These are phyloP conservation scores for Amazona guildingii DNA, from an alignment of 2,113 vertebrate species.

Conservation along the genomic window DNA sequence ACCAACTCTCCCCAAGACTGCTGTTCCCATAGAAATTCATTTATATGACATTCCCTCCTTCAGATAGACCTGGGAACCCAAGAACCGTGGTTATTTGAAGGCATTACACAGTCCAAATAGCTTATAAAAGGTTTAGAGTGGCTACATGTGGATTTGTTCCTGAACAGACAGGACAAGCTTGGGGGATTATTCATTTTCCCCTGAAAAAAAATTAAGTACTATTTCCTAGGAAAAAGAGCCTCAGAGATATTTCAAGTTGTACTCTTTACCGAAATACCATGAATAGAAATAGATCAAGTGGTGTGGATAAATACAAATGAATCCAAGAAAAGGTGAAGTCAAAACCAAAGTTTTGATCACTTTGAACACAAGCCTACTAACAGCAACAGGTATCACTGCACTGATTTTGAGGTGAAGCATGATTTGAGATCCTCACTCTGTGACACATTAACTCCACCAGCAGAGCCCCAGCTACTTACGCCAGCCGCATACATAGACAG, in stretches of 20 bases:
- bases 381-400: neutral
- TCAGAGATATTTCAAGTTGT: neutral
- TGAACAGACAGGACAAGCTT: neutral
- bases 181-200: neutral
- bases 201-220: neutral
- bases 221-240: neutral
- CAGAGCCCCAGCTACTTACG: neutral
- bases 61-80: neutral
- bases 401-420: neutral
- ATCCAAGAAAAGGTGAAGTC: neutral
- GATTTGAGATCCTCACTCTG: neutral
- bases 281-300: neutral
- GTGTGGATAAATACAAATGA: neutral
- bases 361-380: neutral
- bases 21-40: neutral
- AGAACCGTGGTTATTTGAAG: neutral
- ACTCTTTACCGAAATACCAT: neutral
- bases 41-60: neutral
- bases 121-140: neutral
- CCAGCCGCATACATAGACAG: neutral
- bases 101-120: neutral
- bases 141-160: neutral
- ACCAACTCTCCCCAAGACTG: neutral
- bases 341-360: neutral
- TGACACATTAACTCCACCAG: neutral